A percentile compares a stretch with the other conserved stretches of the same genome.
Evolutionary conservation across 2,888 invertebrate genomes (phyloP).

Genomic region (Trissolcus brochymenae): DNA sequence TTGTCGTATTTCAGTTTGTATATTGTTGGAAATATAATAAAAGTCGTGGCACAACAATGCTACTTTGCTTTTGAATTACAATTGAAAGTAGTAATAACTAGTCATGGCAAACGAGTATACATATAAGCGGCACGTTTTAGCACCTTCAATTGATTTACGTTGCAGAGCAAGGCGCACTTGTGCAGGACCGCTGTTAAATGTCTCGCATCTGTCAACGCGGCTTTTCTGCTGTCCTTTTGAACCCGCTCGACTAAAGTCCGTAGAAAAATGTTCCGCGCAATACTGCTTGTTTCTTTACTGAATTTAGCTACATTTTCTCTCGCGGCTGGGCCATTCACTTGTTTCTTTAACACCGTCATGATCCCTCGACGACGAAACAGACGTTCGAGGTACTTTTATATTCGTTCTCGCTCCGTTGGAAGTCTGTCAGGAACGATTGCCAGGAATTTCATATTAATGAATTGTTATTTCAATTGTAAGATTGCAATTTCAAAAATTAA

Average conservation of each 20-base stretch:
- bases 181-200: constrained; percentile 67
- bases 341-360: constrained; percentile 41
- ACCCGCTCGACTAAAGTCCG: constrained; percentile 42
- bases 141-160: constrained; percentile 72
- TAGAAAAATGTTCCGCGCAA: constrained; percentile 55
- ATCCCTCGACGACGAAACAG: constrained; percentile 43
- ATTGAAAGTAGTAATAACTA: constrained; percentile 19
- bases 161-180: constrained; percentile 62
- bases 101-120: background rate
- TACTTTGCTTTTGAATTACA: no score
- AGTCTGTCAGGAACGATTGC: constrained; percentile 32
- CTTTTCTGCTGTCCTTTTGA: constrained; percentile 63
- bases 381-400: constrained; percentile 47
- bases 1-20: no score
- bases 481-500: background rate
- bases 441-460: constrained; percentile 40
- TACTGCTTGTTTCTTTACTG: constrained; percentile 52
- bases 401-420: constrained; percentile 21
- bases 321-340: constrained; percentile 25
- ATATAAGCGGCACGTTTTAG: constrained; percentile 61
- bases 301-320: constrained; percentile 52
- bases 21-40: background rate
- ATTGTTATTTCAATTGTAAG: constrained; percentile 27
- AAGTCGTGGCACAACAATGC: background rate
- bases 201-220: constrained; percentile 71